Evolutionary conservation across 2,797 vertebrate species (phyloP).

Genomic region (Poeciliopsis turneri): DNA sequence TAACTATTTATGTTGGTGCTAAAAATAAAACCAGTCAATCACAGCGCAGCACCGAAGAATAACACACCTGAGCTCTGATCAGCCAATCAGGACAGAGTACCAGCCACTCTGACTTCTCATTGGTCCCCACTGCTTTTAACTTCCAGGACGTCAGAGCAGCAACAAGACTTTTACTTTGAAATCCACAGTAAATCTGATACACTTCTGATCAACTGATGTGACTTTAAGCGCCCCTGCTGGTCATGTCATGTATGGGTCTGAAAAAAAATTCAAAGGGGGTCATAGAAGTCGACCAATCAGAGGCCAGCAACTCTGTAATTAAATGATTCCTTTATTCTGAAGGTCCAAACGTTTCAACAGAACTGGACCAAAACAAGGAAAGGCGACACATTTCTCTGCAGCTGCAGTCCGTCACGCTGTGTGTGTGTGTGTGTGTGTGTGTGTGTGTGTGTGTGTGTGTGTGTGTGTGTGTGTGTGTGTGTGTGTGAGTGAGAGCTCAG

Average conservation of each 20-base stretch:
- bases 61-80: slow-evolving; percentile 20
- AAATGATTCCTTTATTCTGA: slow-evolving; percentile 17
- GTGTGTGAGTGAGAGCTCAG: background rate
- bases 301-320: background rate
- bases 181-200: background rate
- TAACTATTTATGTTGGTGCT: slow-evolving; percentile 75
- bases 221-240: background rate
- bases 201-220: background rate
- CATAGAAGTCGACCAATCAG: background rate
- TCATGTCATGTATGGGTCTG: background rate
- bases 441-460: slow-evolving; percentile 9
- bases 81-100: slow-evolving; percentile 25
- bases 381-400: slow-evolving; percentile 13
- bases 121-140: slow-evolving; percentile 9
- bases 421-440: background rate
- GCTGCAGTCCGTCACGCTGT: background rate
- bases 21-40: slow-evolving; percentile 56
- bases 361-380: slow-evolving; percentile 9
- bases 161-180: slow-evolving; percentile 8
- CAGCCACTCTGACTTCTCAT: background rate
- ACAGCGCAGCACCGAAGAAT: slow-evolving; percentile 20
- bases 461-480: slow-evolving; percentile 5
- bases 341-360: slow-evolving; percentile 21
- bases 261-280: background rate
- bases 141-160: background rate